Base-by-base conservation (phyloP, 2,113 vertebrate species). In the Notarius lentiginosus region DNA sequence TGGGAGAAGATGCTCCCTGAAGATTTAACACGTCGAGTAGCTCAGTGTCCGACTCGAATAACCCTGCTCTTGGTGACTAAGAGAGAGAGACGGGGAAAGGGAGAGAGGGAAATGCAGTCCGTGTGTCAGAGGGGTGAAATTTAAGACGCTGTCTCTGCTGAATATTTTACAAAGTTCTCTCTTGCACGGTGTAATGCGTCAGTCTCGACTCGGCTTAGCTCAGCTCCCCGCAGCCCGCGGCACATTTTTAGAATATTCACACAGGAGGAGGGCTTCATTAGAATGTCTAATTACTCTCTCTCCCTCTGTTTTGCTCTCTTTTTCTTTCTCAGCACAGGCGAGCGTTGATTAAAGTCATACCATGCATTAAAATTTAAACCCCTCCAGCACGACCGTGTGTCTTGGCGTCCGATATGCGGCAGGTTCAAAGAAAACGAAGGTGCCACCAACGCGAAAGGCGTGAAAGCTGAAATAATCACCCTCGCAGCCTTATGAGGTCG, bases 101-200 rank as follows among this genome's bases (percentile, higher is more conserved):
- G 79, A 53, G 85, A 68, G 73, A 84, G 70, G 87, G 87, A 90
- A 87, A 81, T 81, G 89, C 90, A 66, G 84, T 88, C 84, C 83
- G 41, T 17, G 84, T 90, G 90, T 94, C 90, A 76, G 90, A 90
- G 90, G 83, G 91, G 77, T 91, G 91, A 92, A 93, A 94, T 93
- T 92, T 91, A 94, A 95, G 92, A 92, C 92, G 27, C 84, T 83
- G 87, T 92, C 92, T 92, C 92, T 93, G 89, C 92, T 95, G 89
- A 95, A 95, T 95, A 95, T 95, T 95, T 95, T 91, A 95, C 89
- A 91, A 83, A 82, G 90, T 91, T 93, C 91, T 90, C 92, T 84
- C 89, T 92, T 90, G 88, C 53, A 34, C 79, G 61, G 68, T 47
- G 41, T 81, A 92, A 94, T 93, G 92, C 89, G 90, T 94, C 94